Evolutionary conservation across 2,797 vertebrate genomes (phyloP).

Genomic region (Ataeniobius toweri): DNA sequence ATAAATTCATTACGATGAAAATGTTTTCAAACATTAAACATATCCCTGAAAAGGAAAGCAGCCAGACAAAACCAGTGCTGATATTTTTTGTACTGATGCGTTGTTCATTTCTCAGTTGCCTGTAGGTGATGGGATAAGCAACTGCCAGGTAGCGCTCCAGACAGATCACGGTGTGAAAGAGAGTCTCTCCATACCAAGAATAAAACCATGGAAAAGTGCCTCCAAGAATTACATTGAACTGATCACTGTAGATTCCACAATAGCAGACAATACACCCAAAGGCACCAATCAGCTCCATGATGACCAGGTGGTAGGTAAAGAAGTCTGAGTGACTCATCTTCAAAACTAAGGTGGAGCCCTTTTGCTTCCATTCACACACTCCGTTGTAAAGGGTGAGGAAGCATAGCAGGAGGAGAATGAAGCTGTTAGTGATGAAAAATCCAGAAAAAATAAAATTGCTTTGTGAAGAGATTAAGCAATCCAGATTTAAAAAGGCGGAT

Average conservation of each 20-base stretch:
- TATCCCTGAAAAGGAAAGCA: background rate
- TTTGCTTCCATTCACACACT: background rate
- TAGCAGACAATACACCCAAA: background rate
- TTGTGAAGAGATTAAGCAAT: background rate
- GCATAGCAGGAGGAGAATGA: background rate
- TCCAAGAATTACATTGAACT: rapidly evolving
- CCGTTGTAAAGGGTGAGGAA: background rate
- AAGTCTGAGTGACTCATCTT: conserved; percentile 1
- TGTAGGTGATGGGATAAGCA: conserved; percentile 36
- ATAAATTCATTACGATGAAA: background rate
- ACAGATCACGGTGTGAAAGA: conserved; percentile 15
- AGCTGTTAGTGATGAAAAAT: background rate
- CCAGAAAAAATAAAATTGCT: background rate
- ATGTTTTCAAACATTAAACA: background rate
- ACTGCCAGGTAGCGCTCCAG: conserved; percentile 32
- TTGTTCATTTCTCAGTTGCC: background rate
- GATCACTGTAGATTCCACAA: background rate
- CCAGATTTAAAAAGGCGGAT: background rate
- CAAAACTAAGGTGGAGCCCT: background rate
- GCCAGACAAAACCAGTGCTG: background rate
- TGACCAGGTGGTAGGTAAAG: conserved; percentile 14
- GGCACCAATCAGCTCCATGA: conserved; percentile 1
- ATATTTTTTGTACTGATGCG: conserved; percentile 3
- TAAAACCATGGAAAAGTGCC: rapidly evolving
- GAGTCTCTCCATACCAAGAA: background rate